phyloP scores from a whole-genome alignment of 23 tunicate species.

The Phallusia fumigata region DNA sequence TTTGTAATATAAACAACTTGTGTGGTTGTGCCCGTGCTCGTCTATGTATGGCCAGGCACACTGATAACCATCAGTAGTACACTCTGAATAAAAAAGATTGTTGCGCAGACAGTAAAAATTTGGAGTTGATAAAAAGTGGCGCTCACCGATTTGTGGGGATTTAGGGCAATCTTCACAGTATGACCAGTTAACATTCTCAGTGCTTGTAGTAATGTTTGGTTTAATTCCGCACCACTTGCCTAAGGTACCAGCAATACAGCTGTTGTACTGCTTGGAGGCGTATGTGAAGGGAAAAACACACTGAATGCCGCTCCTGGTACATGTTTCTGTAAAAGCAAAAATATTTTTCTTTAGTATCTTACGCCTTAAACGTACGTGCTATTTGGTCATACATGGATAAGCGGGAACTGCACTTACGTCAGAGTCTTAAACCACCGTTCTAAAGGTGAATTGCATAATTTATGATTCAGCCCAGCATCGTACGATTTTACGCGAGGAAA shows the following conservation, averaged over 20 bases:
- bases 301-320: background rate
- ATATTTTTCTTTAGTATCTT: too few relatives aligned
- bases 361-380: too few relatives aligned
- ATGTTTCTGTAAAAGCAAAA: background rate
- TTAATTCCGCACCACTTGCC: conserved; percentile 21
- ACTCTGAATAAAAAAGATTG: background rate
- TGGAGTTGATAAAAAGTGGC: background rate
- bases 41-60: background rate
- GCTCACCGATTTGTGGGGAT: background rate
- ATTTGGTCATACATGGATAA: too few relatives aligned
- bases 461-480: background rate
- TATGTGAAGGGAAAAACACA: conserved; percentile 23
- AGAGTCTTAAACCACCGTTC: background rate
- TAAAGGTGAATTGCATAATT: conserved; percentile 7
- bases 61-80: background rate
- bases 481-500: background rate
- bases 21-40: background rate
- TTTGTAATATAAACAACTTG: background rate
- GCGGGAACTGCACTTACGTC: too few relatives aligned
- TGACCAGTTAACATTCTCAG: background rate
- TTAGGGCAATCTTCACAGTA: conserved; percentile 7
- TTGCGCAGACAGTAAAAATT: background rate
- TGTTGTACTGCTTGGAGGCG: background rate
- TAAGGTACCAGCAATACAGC: background rate
- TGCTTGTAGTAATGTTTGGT: background rate